Evolutionary conservation across 2,797 vertebrate species (phyloP).

Genomic region (Anguilla anguilla): DNA sequence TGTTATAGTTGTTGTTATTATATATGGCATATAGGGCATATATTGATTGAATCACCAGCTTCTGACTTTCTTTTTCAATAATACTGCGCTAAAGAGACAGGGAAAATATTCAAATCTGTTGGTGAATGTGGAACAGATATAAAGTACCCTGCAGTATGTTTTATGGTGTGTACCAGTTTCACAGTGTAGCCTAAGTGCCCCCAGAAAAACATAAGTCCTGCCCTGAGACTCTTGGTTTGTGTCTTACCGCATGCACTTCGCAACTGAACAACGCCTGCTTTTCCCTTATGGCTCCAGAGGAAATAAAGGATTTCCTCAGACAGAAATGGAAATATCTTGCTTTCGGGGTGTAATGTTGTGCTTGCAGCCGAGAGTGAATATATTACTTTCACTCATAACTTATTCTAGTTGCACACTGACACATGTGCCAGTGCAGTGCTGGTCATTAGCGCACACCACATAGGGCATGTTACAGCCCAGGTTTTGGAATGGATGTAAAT

Average conservation of each 20-base stretch:
- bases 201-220: slow-evolving; percentile 4
- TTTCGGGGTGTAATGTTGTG: slow-evolving; percentile 67
- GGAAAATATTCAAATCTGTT: neutral
- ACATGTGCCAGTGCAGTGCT: neutral
- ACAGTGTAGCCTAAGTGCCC: neutral
- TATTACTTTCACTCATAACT: neutral
- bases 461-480: neutral
- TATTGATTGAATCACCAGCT: neutral
- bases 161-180: neutral
- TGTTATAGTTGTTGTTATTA: no score
- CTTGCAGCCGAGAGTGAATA: neutral
- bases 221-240: slow-evolving; percentile 41
- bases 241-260: slow-evolving; percentile 47
- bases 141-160: neutral
- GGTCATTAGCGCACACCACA: neutral
- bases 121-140: neutral
- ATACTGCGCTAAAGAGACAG: neutral
- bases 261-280: neutral
- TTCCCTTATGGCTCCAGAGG: neutral
- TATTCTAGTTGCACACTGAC: neutral
- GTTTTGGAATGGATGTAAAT: neutral
- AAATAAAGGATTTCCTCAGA: slow-evolving; percentile 32
- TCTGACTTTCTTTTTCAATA: neutral
- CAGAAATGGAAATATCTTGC: slow-evolving; percentile 51
- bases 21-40: neutral